Evolutionary conservation across 1,140 invertebrate species (phyloP).

Genomic region (Oryzaephilus surinamensis): DNA sequence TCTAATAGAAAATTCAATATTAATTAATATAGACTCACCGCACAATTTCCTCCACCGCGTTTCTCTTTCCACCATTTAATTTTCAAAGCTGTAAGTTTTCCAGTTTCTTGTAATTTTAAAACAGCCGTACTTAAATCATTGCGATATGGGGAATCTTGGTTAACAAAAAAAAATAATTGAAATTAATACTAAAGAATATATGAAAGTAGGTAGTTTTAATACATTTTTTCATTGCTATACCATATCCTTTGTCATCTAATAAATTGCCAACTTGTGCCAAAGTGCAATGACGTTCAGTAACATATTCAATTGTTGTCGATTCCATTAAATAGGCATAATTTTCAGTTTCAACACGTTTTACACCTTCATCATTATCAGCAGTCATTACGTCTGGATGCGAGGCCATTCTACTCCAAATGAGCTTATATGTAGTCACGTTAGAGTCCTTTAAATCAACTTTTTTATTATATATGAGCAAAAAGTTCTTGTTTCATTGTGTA

Average conservation of each 20-base stretch:
- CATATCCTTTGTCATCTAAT: conserved; percentile 74
- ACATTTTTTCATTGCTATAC: conserved; percentile 72
- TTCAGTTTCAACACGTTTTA: conserved; percentile 50
- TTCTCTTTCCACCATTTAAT: conserved; percentile 83
- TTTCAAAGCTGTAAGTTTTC: conserved; percentile 61
- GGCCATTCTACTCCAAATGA: conserved; percentile 66
- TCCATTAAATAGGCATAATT: conserved; percentile 72
- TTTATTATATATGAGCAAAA: background rate
- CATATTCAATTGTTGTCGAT: conserved; percentile 60
- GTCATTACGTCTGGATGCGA: conserved; percentile 53
- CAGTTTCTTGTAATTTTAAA: conserved; percentile 70
- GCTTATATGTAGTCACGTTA: too few species aligned
- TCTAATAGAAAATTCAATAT: background rate
- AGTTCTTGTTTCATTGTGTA: conserved; percentile 41
- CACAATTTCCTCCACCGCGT: conserved; percentile 59
- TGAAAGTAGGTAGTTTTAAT: conserved; percentile 13
- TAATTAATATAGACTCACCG: conserved; percentile 37
- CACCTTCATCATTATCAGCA: conserved; percentile 54
- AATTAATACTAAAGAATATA: background rate
- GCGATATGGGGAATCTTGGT: conserved; percentile 64
- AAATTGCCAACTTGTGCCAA: conserved; percentile 55
- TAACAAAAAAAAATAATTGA: conserved; percentile 16
- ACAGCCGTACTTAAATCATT: conserved; percentile 64
- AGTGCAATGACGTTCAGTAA: conserved; percentile 55
- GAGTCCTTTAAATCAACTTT: background rate